Conservation (phyloP, 2,113 vertebrate genomes). For the Oostethus manadensis region DNA sequence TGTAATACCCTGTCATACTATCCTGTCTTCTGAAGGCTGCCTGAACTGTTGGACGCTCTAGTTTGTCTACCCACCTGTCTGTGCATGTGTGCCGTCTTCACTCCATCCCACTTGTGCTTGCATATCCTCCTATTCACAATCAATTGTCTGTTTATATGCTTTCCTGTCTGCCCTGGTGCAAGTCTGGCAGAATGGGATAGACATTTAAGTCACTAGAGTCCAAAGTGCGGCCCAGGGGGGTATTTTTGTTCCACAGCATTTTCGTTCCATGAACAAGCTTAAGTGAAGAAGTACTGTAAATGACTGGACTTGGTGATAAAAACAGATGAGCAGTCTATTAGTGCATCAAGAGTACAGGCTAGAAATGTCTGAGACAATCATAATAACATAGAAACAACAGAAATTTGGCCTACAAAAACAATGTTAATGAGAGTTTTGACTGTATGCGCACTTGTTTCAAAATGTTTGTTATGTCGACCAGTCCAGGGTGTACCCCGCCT, state of each 20-base stretch:
- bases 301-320: too few relatives aligned
- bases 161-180: constrained; percentile 45
- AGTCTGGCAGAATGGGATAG: constrained; percentile 53
- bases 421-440: not conserved
- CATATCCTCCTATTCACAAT: constrained; percentile 17
- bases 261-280: too few relatives aligned
- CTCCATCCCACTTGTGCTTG: constrained; percentile 4
- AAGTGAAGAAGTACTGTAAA: too few relatives aligned
- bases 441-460: not conserved
- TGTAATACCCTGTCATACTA: constrained; percentile 14
- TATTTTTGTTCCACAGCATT: too few relatives aligned
- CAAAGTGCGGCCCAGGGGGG: constrained; percentile 20
- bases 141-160: constrained; percentile 15
- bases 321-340: too few relatives aligned
- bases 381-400: too few relatives aligned
- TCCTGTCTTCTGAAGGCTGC: constrained; percentile 47
- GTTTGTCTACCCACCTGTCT: constrained; percentile 9
- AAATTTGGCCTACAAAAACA: too few relatives aligned
- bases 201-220: constrained; percentile 33
- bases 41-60: not conserved
- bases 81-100: constrained; percentile 1
- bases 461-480: too few relatives aligned
- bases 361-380: too few relatives aligned
- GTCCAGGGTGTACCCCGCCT: too few relatives aligned
- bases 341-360: too few relatives aligned